Conservation (phyloP, 2,797 vertebrate species). For the Ibycter americanus region DNA sequence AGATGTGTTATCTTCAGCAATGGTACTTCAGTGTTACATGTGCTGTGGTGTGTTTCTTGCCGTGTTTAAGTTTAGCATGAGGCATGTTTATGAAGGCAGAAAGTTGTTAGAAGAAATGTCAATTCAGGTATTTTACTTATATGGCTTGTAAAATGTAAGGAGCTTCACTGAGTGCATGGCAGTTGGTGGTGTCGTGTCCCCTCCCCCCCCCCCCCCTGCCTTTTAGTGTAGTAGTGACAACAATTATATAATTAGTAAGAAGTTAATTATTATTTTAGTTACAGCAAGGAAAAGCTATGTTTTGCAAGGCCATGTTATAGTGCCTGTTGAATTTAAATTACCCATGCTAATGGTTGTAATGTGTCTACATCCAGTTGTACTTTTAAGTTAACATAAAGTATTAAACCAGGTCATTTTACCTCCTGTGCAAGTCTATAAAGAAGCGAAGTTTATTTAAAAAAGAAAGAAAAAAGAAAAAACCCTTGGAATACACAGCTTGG, state of each 20-base stretch:
- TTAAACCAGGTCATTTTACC: background rate
- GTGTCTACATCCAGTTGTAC: background rate
- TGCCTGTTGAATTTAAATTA: background rate
- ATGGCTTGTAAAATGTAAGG: background rate
- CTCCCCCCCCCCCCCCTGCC: background rate
- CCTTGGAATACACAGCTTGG: background rate
- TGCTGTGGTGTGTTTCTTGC: background rate
- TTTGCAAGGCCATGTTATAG: background rate
- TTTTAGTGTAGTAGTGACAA: background rate
- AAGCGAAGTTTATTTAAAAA: background rate
- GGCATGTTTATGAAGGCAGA: background rate
- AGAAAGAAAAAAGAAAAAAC: accelerated
- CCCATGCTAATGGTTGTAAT: background rate
- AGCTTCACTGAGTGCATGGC: background rate
- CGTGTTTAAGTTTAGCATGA: background rate
- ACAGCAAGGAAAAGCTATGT: background rate
- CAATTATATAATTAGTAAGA: background rate
- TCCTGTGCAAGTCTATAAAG: background rate
- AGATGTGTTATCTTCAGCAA: background rate
- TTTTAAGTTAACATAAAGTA: background rate
- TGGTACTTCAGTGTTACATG: background rate
- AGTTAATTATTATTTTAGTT: slow-evolving; percentile 39
- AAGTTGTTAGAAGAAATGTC: background rate
- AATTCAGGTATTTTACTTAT: background rate
- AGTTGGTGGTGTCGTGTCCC: too few species aligned